phyloP scores from a whole-genome alignment of 2,888 invertebrate genomes.

The Dryomyza anilis region DNA sequence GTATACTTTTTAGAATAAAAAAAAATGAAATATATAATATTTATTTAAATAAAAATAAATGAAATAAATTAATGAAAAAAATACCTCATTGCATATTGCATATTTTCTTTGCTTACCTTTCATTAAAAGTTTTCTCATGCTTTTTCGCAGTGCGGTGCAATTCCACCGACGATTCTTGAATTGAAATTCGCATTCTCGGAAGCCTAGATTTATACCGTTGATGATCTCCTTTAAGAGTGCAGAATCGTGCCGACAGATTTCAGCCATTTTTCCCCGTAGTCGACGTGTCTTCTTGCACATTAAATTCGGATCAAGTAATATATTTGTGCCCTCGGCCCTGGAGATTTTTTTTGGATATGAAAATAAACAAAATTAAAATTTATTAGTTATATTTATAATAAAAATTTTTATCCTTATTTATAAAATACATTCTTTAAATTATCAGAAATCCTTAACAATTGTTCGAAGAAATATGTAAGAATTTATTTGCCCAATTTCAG shows the following conservation, averaged over 20 bases:
- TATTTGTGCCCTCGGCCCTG: slow-evolving; percentile 83
- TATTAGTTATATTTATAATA: background rate
- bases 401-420: too few species aligned
- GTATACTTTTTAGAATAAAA: too few species aligned
- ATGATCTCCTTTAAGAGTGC: slow-evolving; percentile 81
- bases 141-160: slow-evolving; percentile 76
- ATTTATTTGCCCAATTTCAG: too few species aligned
- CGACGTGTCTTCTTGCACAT: slow-evolving; percentile 86
- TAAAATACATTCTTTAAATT: background rate
- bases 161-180: slow-evolving; percentile 88
- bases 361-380: too few species aligned
- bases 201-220: slow-evolving; percentile 80
- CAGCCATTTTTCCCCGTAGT: slow-evolving; percentile 76
- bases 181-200: slow-evolving; percentile 86
- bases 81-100: too few species aligned
- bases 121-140: slow-evolving; percentile 76
- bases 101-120: slow-evolving; percentile 71
- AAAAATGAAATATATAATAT: background rate
- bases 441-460: too few species aligned
- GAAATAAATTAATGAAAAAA: too few species aligned
- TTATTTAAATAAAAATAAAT: too few species aligned
- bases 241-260: slow-evolving; percentile 85
- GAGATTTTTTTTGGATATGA: background rate
- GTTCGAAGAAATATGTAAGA: too few species aligned
- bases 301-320: slow-evolving; percentile 86